Conservation (phyloP, 2,113 vertebrate species). For the Regulus satrapa region DNA sequence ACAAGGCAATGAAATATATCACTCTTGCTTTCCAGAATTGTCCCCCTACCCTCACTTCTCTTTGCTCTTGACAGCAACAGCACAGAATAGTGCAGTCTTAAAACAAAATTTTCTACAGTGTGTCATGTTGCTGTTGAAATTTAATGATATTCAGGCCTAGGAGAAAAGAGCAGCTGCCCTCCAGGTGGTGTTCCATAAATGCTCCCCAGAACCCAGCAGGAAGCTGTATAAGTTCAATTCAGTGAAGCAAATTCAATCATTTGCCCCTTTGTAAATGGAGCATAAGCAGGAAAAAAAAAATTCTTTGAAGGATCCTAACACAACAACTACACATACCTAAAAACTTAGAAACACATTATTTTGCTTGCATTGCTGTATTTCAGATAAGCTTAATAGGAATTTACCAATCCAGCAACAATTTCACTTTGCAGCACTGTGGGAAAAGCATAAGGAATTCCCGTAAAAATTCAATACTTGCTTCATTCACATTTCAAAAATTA, state of each 20-base stretch:
- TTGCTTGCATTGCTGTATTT: not conserved
- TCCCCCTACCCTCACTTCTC: not conserved
- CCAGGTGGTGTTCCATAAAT: conserved; percentile 66
- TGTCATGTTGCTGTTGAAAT: conserved; percentile 44
- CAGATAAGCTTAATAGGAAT: not conserved
- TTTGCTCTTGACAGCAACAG: not conserved
- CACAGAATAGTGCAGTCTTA: not conserved
- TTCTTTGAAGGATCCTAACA: not conserved
- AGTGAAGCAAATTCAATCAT: conserved; percentile 67
- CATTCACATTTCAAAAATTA: not conserved
- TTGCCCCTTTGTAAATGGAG: conserved; percentile 65
- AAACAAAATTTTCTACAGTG: conserved; percentile 39
- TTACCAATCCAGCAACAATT: not conserved
- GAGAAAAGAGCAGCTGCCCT: conserved; percentile 69
- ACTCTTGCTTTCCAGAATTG: not conserved
- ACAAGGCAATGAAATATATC: not conserved
- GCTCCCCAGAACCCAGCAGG: conserved; percentile 59
- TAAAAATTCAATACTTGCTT: not conserved
- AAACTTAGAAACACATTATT: not conserved
- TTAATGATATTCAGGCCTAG: conserved; percentile 68
- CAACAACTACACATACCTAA: not conserved
- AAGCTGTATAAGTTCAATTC: conserved; percentile 65
- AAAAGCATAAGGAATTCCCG: not conserved
- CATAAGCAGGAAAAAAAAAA: not conserved
- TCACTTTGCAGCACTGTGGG: not conserved